Conservation (phyloP, 2,797 vertebrate genomes). For the Somateria mollissima region DNA sequence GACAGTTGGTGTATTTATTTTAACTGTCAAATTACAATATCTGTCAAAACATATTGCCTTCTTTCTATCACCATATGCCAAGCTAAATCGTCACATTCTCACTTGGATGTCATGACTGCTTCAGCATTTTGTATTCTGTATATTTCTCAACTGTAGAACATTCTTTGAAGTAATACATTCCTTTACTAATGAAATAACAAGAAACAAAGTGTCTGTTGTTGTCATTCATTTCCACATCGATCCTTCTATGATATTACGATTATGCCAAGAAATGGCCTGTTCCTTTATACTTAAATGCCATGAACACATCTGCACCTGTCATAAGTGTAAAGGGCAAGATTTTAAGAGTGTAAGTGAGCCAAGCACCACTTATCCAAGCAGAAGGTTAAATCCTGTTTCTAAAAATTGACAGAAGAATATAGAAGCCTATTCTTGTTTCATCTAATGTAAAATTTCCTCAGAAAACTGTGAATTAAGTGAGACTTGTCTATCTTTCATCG, state of each 20-base stretch:
- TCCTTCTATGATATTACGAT: background rate
- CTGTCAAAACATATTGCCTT: conserved; percentile 52
- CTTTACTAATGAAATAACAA: background rate
- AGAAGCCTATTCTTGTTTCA: background rate
- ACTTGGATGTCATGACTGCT: conserved; percentile 29
- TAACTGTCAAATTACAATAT: conserved; percentile 36
- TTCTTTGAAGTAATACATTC: background rate
- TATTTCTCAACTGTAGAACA: background rate
- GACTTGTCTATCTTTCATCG: background rate
- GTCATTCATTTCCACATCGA: background rate
- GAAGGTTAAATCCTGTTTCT: background rate
- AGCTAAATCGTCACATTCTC: conserved; percentile 15
- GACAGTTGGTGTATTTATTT: conserved; percentile 51
- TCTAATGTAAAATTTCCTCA: background rate
- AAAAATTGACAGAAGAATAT: background rate
- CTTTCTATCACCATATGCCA: conserved; percentile 17
- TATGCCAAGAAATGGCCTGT: background rate
- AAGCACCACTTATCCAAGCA: background rate
- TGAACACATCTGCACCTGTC: background rate
- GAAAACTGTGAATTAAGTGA: background rate
- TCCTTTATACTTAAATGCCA: background rate
- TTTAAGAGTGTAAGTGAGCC: background rate
- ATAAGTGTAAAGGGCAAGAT: background rate
- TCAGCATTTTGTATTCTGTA: conserved; percentile 34
- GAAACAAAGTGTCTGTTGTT: background rate